Base-by-base conservation (phyloP, 2,888 invertebrate species). In the Eurytoma adleriae region DNA sequence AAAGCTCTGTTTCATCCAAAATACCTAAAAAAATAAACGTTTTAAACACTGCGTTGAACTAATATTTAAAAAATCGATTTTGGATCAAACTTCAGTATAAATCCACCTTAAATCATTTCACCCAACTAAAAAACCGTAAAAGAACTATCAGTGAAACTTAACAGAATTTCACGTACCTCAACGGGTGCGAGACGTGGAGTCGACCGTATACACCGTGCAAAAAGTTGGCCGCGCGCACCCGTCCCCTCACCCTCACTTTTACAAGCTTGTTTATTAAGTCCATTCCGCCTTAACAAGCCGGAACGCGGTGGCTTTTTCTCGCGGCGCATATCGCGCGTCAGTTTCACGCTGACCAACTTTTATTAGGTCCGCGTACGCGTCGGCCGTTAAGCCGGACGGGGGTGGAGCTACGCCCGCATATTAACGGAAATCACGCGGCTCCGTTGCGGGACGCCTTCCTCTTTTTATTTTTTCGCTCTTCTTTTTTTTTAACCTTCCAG, bases 341-440 rank as follows among this genome's bases (percentile, higher is more conserved):
- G 85, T 87, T 87, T 86, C 85, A 86, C 85, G 87, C 86, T 87
- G 88, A 88, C 87, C 88, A 88, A 88, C 87, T 89, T 89, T 89
- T 89, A 89, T 89, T 89, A 86, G 86, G 87, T 84, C 84, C 84
- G 83, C 83, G 82, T 80, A 79, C 62, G 57, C 76, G 66, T 73
- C 80, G 79, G 61, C 81, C 81, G 83, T 81, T 83, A 82, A 81
- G 83, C 82, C 68, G 12, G 83, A 82, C 68, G 12, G 59, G 77
- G 76, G 75, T 80, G 80, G 83, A 80, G 81, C 83, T 80, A 83
- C 59, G 79, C 83, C 78, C 80, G 70, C 80, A 79, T 80, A 83
- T 83, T 83, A 83, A 78, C 78, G 72, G 79, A 72, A 83, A 80
- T 81, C 83, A 76, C 80, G 75, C 73, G 48, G 57, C 14, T 40